These are phyloP conservation scores for Vulpes lagopus DNA, from an alignment of 2,113 vertebrate genomes.

Conservation along the genomic window DNA sequence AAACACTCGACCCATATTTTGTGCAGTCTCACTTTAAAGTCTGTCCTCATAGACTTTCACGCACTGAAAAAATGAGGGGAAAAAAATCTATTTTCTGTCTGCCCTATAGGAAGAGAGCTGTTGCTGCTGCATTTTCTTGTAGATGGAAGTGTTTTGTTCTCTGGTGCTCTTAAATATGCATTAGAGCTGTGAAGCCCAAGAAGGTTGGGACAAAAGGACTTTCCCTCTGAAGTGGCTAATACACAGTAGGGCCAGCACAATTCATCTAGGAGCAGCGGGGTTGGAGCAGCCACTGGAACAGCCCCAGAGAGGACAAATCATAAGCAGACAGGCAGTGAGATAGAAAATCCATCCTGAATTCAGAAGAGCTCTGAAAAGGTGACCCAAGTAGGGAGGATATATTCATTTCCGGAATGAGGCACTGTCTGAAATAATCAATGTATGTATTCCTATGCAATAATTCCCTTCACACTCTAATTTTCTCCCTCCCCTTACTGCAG, in stretches of 20 bases:
- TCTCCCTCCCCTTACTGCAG: neutral
- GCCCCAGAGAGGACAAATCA: neutral
- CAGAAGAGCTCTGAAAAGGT: constrained; percentile 55
- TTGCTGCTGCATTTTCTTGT: neutral
- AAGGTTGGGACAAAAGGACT: neutral
- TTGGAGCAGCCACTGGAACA: neutral
- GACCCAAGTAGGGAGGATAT: neutral
- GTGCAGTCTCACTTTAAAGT: neutral
- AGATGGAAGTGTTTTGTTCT: constrained; percentile 34
- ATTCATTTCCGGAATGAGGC: neutral
- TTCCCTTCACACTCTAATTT: constrained; percentile 9
- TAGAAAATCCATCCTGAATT: neutral
- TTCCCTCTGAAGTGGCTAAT: neutral
- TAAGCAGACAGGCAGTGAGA: neutral
- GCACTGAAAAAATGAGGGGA: constrained; percentile 27
- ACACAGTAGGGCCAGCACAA: neutral
- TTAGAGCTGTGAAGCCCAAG: constrained; percentile 6
- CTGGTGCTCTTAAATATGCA: constrained; percentile 36
- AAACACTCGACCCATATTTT: neutral
- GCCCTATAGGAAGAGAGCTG: neutral
- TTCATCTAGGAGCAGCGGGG: neutral
- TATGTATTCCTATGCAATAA: neutral
- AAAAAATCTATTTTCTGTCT: constrained; percentile 23
- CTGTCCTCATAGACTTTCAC: neutral
- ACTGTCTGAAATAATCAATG: neutral